Conservation (phyloP, 2,797 vertebrate genomes). For the Phoeniculus purpureus region DNA sequence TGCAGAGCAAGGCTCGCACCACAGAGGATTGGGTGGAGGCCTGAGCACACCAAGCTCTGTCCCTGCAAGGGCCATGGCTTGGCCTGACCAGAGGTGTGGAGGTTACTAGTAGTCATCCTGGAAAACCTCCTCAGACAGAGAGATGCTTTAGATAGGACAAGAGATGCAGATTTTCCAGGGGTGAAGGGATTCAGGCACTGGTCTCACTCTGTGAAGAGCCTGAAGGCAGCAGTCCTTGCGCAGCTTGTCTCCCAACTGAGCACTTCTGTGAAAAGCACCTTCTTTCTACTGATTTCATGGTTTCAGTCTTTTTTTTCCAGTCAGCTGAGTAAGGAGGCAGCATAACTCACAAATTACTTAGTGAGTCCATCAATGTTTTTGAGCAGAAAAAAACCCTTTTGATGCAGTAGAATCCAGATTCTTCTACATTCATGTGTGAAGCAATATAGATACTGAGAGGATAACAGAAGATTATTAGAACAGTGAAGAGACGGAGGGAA, state of each 20-base stretch:
- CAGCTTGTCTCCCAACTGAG: background rate
- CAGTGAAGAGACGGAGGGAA: background rate
- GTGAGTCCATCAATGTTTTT: background rate
- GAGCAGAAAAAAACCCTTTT: background rate
- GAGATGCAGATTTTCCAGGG: background rate
- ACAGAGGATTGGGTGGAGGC: background rate
- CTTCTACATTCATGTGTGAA: background rate
- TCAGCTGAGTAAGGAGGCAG: background rate
- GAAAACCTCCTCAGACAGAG: background rate
- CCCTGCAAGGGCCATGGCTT: background rate
- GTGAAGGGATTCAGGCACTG: background rate
- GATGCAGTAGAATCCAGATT: slow-evolving; percentile 6
- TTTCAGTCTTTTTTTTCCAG: background rate
- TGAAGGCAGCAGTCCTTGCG: background rate
- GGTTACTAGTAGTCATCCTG: background rate
- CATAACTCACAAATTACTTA: background rate
- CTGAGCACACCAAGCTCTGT: background rate
- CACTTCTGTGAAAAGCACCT: background rate
- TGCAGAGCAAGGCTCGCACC: background rate
- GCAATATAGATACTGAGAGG: background rate
- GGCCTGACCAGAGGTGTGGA: background rate
- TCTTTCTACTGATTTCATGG: background rate
- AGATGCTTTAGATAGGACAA: background rate
- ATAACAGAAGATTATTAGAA: background rate
- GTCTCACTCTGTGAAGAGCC: background rate